Base-by-base conservation (phyloP, 1,140 invertebrate species). In the Pantala flavescens region DNA sequence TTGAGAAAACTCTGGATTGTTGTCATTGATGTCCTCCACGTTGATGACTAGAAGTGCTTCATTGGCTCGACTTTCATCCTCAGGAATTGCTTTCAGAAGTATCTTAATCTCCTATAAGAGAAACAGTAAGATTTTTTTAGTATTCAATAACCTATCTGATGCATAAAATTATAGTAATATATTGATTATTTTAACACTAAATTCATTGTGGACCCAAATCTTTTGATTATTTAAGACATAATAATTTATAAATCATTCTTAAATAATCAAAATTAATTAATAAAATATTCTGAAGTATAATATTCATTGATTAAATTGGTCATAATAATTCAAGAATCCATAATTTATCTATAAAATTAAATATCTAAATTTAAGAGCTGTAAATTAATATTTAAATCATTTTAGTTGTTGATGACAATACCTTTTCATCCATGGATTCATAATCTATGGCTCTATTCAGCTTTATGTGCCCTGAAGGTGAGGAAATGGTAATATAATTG, bases 1-100 rank as follows among this genome's bases (percentile, higher is more conserved):
- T 77, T 90, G 86, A 73, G 86, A 85, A 80, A 94, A 94, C 71
- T 85, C 82, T 0, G 93, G 93, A 77, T 86, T 86, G 80, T 95
- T 93, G 79, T 95, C 92, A 79, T 94, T 95, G 0, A 91, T 85
- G 80, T 94, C 93, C 76, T 87, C 82, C 36, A 92, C 85, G 75
- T 89, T 86, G 16, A 93, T 86, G 10, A 88, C 86, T 5, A 93
- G 85, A 76, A 88, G 90, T 0, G 91, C 89, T 76, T 87, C 86
- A 74, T 84, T 84, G 3, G 84, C 86, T 43, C 88, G 85, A 73
- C 88, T 87, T 2, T 87, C 87, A 79, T 91, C 90, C 72, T 87
- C 88, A 42, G 88, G 88, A 3, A 88, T 85, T 0, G 91, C 91
- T 78, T 89, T 85, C 0, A 93, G 90, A 78, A 89, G 88, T 70